These are phyloP conservation scores for Trichonephila inaurata DNA, from an alignment of 1,140 invertebrate species.

Conservation along the genomic window DNA sequence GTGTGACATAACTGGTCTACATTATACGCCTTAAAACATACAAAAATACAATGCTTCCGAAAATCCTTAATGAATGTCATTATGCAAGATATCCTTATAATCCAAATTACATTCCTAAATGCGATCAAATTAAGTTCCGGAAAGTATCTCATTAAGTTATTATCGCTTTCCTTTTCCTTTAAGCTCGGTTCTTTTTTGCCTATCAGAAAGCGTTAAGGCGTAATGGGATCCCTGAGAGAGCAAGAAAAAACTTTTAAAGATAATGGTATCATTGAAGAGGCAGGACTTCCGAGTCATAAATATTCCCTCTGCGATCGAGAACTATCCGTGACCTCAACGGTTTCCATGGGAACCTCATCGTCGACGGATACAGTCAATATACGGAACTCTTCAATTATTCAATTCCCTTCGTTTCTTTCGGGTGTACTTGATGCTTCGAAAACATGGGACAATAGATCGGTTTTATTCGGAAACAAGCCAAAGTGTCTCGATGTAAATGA, in stretches of 20 bases:
- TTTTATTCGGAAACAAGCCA: background rate
- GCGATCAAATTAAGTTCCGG: background rate
- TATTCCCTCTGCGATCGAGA: conserved; percentile 39
- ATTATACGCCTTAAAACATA: no score
- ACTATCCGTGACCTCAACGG: conserved; percentile 2
- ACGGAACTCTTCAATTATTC: conserved; percentile 39
- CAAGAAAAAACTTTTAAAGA: background rate
- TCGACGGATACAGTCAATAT: conserved; percentile 44
- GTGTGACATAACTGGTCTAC: no score
- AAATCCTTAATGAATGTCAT: no score
- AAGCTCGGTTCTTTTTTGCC: background rate
- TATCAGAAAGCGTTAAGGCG: background rate
- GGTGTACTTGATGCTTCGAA: background rate
- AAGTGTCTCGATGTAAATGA: background rate
- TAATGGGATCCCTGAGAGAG: background rate
- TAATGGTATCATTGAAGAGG: conserved; percentile 3
- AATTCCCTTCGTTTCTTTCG: background rate
- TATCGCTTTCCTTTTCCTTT: background rate
- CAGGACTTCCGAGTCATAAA: background rate
- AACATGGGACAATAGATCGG: background rate
- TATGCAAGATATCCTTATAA: background rate
- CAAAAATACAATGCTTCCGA: no score
- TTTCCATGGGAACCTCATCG: conserved; percentile 34
- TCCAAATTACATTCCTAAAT: background rate
- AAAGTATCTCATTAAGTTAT: background rate